phyloP scores from a whole-genome alignment of 2,888 invertebrate species.

The Zele albiditarsus region DNA sequence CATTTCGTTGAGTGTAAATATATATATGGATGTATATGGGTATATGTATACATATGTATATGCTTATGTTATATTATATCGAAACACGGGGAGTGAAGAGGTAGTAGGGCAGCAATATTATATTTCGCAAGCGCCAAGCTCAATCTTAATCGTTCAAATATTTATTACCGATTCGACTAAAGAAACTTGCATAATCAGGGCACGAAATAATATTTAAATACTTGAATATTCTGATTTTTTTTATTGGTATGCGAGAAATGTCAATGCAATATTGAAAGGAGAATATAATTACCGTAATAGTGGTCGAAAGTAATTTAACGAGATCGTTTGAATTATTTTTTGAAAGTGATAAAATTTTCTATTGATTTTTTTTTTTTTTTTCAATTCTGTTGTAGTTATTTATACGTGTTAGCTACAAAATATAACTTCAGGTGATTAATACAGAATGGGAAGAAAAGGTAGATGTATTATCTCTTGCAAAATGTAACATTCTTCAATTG shows the following conservation, averaged over 20 bases:
- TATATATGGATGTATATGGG: neutral
- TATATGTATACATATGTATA: neutral
- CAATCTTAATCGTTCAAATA: constrained; percentile 37
- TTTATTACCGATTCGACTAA: constrained; percentile 31
- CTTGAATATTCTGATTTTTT: neutral
- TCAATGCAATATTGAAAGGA: no score
- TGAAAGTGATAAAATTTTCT: no score
- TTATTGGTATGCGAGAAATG: neutral
- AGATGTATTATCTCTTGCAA: no score
- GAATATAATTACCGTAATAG: no score
- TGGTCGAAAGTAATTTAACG: no score
- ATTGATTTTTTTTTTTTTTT: no score
- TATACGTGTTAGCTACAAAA: no score
- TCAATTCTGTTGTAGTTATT: no score
- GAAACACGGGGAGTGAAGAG: neutral
- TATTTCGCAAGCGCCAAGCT: constrained; percentile 35
- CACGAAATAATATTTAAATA: neutral
- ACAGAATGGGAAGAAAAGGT: no score
- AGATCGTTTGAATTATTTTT: no score
- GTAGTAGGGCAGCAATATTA: constrained; percentile 27
- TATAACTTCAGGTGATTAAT: no score
- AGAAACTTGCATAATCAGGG: constrained; percentile 8
- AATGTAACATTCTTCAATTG: no score
- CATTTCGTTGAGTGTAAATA: constrained; percentile 30
- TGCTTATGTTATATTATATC: constrained; percentile 17